Percentiles rank a stretch among this genome's conserved stretches.
Evolutionary conservation across 2,888 invertebrate genomes (phyloP).

Genomic region (Eilema sororculum): DNA sequence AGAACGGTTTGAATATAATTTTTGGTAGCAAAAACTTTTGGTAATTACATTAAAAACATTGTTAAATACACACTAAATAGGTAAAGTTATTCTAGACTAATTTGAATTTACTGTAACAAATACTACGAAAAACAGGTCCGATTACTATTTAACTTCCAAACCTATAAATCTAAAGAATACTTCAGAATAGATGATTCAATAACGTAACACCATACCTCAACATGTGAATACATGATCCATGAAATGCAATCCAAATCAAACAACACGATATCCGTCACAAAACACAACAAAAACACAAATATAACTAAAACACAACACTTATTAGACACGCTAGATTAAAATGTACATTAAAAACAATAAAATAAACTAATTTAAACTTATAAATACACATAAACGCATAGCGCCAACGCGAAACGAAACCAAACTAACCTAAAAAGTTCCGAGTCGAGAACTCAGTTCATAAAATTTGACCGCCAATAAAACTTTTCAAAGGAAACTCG

Average conservation of each 20-base stretch:
- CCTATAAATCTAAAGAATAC: neutral
- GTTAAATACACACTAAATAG: neutral
- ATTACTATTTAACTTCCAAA: neutral
- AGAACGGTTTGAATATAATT: no score
- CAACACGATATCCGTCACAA: slow-evolving; percentile 23
- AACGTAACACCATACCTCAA: slow-evolving; percentile 38
- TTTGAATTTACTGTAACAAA: neutral
- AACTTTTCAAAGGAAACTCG: slow-evolving; percentile 72
- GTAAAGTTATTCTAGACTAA: neutral
- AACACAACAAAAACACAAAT: slow-evolving; percentile 28
- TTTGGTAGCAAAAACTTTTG: no score
- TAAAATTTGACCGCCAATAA: slow-evolving; percentile 83
- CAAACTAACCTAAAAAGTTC: slow-evolving; percentile 81
- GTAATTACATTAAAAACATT: neutral
- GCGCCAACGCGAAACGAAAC: slow-evolving; percentile 66
- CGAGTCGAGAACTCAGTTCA: slow-evolving; percentile 60
- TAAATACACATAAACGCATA: slow-evolving; percentile 53
- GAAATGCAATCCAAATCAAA: slow-evolving; percentile 45
- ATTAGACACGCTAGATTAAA: slow-evolving; percentile 29
- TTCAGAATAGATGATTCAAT: neutral
- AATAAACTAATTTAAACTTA: slow-evolving; percentile 39
- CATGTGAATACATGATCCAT: slow-evolving; percentile 36
- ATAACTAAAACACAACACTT: slow-evolving; percentile 40
- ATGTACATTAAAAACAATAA: slow-evolving; percentile 35
- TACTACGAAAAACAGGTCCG: neutral